Base-by-base conservation (phyloP, 2,797 vertebrate species). In the Lerista edwardsae region DNA sequence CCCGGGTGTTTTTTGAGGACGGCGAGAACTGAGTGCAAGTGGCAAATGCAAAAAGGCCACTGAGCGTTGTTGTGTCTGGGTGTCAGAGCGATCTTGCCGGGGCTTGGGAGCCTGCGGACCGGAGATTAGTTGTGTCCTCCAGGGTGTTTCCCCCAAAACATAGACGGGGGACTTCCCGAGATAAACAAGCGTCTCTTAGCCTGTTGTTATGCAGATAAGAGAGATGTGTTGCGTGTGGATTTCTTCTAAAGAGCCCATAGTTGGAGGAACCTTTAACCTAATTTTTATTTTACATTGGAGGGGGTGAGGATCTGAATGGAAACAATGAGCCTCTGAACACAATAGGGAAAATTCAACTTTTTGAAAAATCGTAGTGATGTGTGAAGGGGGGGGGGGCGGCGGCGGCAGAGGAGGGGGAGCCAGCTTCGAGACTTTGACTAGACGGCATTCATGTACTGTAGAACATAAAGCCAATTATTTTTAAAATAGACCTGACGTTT, bases 141-240 rank as follows among this genome's bases (percentile, higher is more conserved):
- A 64, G 93, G 96, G 95, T 94, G 95, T 95, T 96, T 95, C 95
- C 65, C 96, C 91, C 0, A 94, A 96, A 96, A 95, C 90, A 82
- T 31, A 95, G 93, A 93, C 93, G 65, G 84, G 88, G 93, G 92
- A 97, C 92, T 95, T 95, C 94, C 73, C 84, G 61, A 93, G 97
- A 98, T 98, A 97, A 97, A 95, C 93, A 93, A 82, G 86, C 90
- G 65, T 89, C 88, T 92, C 92, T 93, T 94, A 78, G 90, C 88
- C 94, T 96, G 95, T 95, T 95, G 88, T 87, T 47, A 89, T 87
- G 86, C 44, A 92, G 96, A 96, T 96, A 96, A 95, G 92, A 89
- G 88, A n/a, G 51, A 68, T 86, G 89, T 89, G 87, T 92, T 93
- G 91, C 92, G 87, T 91, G 68, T 51, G 90, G 88, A 84, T 36